Conservation (phyloP, 1,140 invertebrate genomes). For the Limonius californicus region DNA sequence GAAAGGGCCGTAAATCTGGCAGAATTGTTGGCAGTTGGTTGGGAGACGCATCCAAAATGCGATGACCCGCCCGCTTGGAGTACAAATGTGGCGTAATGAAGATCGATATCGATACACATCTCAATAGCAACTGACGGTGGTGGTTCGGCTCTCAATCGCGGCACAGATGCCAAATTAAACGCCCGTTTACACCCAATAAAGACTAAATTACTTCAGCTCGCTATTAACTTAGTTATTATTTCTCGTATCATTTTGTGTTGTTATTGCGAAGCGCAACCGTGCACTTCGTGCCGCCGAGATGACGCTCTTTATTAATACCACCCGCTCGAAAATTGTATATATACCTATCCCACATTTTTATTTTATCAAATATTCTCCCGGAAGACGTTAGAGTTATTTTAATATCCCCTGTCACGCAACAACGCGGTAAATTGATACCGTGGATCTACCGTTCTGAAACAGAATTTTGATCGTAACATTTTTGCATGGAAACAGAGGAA, state of each 20-base stretch:
- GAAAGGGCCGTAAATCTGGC: constrained; percentile 16
- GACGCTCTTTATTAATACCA: not conserved
- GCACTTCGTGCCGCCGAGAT: not conserved
- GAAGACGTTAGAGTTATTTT: too few species aligned
- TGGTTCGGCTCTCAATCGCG: constrained; percentile 5
- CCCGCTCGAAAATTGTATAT: too few species aligned
- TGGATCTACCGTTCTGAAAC: too few species aligned
- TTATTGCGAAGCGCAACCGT: constrained; percentile 3
- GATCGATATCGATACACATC: constrained; percentile 27
- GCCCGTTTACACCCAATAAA: constrained; percentile 29
- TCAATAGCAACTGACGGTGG: constrained; percentile 19
- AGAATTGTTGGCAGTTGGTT: constrained; percentile 21
- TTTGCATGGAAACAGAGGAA: too few species aligned
- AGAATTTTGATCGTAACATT: not conserved
- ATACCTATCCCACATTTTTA: too few species aligned
- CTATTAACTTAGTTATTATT: constrained; percentile 27
- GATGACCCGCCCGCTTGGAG: constrained; percentile 23
- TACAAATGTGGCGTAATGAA: constrained; percentile 29
- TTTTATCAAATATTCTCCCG: too few species aligned
- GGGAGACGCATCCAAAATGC: constrained; percentile 22
- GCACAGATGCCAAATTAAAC: constrained; percentile 29
- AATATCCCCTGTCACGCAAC: too few species aligned
- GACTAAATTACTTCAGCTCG: constrained; percentile 27
- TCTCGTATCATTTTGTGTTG: constrained; percentile 19
- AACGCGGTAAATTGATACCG: too few species aligned